Base-by-base conservation (phyloP, 2,797 vertebrate species). In the Pristis pectinata region DNA sequence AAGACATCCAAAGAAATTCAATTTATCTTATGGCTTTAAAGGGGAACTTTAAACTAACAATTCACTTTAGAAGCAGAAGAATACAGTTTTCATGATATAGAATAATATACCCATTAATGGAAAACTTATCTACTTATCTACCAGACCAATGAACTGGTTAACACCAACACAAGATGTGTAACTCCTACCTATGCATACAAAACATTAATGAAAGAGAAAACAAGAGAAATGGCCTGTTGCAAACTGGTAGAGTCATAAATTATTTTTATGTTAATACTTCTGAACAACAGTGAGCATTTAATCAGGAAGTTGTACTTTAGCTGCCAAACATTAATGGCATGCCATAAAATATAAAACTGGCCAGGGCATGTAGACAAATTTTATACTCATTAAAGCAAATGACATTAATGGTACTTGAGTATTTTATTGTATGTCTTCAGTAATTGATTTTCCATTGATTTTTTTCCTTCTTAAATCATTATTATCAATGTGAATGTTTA, bases 311-410 rank as follows among this genome's bases (percentile, higher is more conserved):
- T 79, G n/a, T 11, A 79, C 8, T 82, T 24, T 82, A 22, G 41
- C 79, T 24, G 17, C 49, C 22, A 82, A 82, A 82, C n/a, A 82
- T 82, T 82, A 82, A 82, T 44, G 17, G 41, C 37, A 49, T 82
- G 79, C 79, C 37, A 82, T 80, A 80, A 80, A 80, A 80, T 80
- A 41, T 79, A 72, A 79, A 79, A 79, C n/a, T 41, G 77, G 77
- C 10, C 77, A 41, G n/a, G 4, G 41, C 37, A 3, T 79, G 41
- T 15, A 77, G 76, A 19, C n/a, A 79, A 77, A 77, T 53, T 1
- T 53, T 2, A 83, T 83, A 27, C 44, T 83, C 44, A 53, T 83
- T 27, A 53, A 27, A 49, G 44, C 3, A 83, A 53, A 44, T 27
- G 80, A 53, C 44, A 53, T 83, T 22, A 41, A 24, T 83, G 44